Evolutionary conservation across 2,797 vertebrate genomes (phyloP).

Genomic region (Girardinus metallicus): DNA sequence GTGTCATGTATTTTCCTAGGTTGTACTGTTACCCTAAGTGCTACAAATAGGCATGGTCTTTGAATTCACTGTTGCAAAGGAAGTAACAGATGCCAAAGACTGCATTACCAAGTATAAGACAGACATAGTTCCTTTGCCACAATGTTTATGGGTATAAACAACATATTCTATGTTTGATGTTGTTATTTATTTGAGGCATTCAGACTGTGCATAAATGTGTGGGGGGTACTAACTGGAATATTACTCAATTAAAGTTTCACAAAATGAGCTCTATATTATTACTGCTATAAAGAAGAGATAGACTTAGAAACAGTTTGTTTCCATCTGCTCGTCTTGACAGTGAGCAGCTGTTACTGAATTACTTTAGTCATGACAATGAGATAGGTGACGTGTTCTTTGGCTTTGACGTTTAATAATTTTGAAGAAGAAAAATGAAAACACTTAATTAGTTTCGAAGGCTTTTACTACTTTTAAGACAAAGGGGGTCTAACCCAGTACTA

Average conservation of each 20-base stretch:
- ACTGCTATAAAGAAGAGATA: background rate
- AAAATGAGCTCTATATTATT: background rate
- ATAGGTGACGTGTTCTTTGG: background rate
- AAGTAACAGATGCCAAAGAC: too few relatives aligned
- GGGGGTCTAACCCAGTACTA: too few relatives aligned
- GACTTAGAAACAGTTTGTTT: background rate
- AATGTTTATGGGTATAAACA: background rate
- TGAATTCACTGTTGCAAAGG: too few relatives aligned
- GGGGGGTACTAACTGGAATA: background rate
- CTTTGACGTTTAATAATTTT: background rate
- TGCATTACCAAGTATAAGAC: too few relatives aligned
- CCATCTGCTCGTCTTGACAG: background rate
- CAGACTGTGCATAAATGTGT: background rate
- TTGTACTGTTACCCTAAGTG: too few relatives aligned
- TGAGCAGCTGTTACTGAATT: background rate
- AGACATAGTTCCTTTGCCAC: too few relatives aligned
- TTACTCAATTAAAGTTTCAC: background rate
- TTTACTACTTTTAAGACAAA: too few relatives aligned
- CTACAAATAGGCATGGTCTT: background rate
- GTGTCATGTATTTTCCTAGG: too few relatives aligned
- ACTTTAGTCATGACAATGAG: too few relatives aligned
- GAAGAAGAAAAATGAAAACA: too few relatives aligned
- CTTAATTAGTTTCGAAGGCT: background rate
- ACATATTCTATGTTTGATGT: background rate
- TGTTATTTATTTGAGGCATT: background rate